Percentiles rank a stretch among this genome's conserved stretches.
Conservation (phyloP, 1,140 invertebrate species). For the Pogonognathellus flavescens region DNA sequence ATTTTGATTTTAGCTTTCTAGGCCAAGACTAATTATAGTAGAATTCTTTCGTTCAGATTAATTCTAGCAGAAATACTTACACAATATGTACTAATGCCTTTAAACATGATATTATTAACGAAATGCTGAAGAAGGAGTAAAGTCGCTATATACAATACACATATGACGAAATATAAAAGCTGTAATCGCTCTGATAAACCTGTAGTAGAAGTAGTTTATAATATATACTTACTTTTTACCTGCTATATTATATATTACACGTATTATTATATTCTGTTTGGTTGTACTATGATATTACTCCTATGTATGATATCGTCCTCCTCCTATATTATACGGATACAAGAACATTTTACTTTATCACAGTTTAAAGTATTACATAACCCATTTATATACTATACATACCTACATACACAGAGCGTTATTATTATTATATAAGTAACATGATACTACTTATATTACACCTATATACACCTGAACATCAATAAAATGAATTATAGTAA, state of each 20-base stretch:
- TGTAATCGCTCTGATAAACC: too few relatives aligned
- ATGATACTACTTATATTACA: neutral
- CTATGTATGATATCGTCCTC: too few relatives aligned
- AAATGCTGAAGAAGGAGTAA: neutral
- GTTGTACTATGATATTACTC: too few relatives aligned
- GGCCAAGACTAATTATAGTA: conserved; percentile 9
- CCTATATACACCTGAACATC: neutral
- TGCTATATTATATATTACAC: too few relatives aligned
- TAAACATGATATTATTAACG: conserved; percentile 17
- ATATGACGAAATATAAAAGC: too few relatives aligned
- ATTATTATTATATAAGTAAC: neutral
- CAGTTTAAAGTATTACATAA: too few relatives aligned
- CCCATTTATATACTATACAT: neutral
- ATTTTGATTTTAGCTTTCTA: conserved; percentile 61
- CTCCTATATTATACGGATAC: too few relatives aligned
- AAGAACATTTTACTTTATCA: too few relatives aligned
- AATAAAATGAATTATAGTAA: neutral
- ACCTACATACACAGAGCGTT: neutral
- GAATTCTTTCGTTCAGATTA: neutral
- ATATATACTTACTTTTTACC: too few relatives aligned
- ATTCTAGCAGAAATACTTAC: neutral
- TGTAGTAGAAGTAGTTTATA: too few relatives aligned
- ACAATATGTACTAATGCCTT: conserved; percentile 18
- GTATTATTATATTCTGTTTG: too few relatives aligned
- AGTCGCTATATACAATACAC: too few relatives aligned